Conservation (phyloP, 1,140 invertebrate species). For the Drosophila lacertosa region DNA sequence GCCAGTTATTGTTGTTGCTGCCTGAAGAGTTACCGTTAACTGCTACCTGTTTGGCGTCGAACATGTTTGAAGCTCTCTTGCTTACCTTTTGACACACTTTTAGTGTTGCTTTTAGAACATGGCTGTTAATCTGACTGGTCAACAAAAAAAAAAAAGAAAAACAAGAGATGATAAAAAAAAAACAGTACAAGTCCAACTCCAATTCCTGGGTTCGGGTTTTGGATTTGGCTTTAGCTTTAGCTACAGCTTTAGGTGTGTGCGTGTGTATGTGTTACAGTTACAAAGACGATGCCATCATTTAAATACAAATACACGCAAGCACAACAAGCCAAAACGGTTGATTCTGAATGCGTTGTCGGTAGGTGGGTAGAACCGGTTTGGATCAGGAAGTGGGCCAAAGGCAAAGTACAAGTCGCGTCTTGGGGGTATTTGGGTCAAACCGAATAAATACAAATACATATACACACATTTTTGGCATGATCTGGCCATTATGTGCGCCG, state of each 20-base stretch:
- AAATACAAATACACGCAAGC: slow-evolving; percentile 60
- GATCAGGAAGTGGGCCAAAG: slow-evolving; percentile 50
- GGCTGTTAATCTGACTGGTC: slow-evolving; percentile 70
- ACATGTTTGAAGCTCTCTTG: slow-evolving; percentile 49
- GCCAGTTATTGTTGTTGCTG: slow-evolving; percentile 26
- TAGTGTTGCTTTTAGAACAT: slow-evolving; percentile 63
- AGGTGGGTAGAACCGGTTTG: slow-evolving; percentile 30
- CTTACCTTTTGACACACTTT: slow-evolving; percentile 67
- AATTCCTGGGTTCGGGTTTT: slow-evolving; percentile 23
- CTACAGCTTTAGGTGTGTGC: slow-evolving; percentile 7
- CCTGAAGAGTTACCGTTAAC: slow-evolving; percentile 67
- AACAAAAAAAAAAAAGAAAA: slow-evolving; percentile 44
- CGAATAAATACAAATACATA: not conserved
- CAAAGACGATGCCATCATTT: slow-evolving; percentile 63
- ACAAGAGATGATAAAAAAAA: not conserved
- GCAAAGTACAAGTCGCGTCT: slow-evolving; percentile 36
- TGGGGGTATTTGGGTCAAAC: slow-evolving; percentile 60
- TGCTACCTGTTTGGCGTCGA: slow-evolving; percentile 71
- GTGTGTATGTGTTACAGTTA: slow-evolving; percentile 66
- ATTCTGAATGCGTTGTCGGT: slow-evolving; percentile 14
- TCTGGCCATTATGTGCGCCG: slow-evolving; percentile 18
- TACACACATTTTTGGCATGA: slow-evolving; percentile 18
- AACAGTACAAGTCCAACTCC: slow-evolving; percentile 33
- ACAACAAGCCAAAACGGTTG: slow-evolving; percentile 47
- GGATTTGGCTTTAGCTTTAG: slow-evolving; percentile 12